These are phyloP conservation scores for Melanotaenia trifasciata DNA, from an alignment of 2,797 vertebrate genomes.

Conservation along the genomic window DNA sequence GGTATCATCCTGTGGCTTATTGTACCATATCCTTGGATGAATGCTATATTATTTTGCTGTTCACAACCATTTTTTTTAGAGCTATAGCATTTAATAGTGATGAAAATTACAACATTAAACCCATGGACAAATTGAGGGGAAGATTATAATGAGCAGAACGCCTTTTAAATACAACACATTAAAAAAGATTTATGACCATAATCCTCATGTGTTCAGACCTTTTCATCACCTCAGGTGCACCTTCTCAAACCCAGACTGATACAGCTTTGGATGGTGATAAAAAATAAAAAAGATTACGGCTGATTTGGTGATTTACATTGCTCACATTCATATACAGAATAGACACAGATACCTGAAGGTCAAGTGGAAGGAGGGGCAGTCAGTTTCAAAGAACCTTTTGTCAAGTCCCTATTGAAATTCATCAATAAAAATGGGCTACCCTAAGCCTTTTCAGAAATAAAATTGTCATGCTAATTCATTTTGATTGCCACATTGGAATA, in stretches of 20 bases:
- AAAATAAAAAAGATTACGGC: conserved; percentile 56
- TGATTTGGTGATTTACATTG: conserved; percentile 64
- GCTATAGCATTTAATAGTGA: conserved; percentile 21
- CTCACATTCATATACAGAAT: conserved; percentile 51
- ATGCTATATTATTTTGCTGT: conserved; percentile 12
- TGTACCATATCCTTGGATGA: conserved; percentile 2
- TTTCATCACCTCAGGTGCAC: conserved; percentile 55
- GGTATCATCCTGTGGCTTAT: conserved; percentile 5
- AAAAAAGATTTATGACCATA: conserved; percentile 59
- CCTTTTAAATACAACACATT: conserved; percentile 52
- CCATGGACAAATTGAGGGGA: conserved; percentile 40
- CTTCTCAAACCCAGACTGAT: conserved; percentile 49
- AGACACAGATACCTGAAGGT: conserved; percentile 76
- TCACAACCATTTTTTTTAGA: conserved; percentile 30
- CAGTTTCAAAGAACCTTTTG: conserved; percentile 74
- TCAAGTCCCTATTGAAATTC: conserved; percentile 81
- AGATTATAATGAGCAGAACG: conserved; percentile 46
- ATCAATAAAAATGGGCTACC: conserved; percentile 76
- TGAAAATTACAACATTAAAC: conserved; percentile 55
- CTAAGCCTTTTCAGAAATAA: conserved; percentile 84
- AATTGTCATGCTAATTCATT: conserved; percentile 90
- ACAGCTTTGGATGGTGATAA: conserved; percentile 51
- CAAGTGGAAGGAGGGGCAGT: conserved; percentile 52
- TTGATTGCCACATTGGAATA: conserved; percentile 85
- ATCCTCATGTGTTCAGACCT: conserved; percentile 56